Evolutionary conservation across 2,888 invertebrate species (phyloP).

Genomic region (Caenorhabditis sp.): DNA sequence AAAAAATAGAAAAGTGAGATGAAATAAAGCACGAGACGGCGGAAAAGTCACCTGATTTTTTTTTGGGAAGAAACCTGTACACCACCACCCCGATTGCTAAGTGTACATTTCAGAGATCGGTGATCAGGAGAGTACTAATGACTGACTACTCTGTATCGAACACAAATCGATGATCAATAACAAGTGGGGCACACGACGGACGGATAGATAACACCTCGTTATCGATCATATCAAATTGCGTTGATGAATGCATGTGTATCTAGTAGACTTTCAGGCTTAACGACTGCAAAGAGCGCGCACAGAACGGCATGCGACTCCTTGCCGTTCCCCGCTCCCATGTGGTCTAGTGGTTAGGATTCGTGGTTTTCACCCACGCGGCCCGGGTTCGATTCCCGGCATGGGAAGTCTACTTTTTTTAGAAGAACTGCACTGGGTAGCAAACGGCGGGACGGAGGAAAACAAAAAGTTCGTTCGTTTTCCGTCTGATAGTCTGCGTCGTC

Average conservation of each 20-base stretch:
- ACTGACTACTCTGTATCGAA: conserved; percentile 9
- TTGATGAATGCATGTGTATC: too few relatives aligned
- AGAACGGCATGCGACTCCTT: not conserved
- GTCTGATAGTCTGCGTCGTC: conserved; percentile 37
- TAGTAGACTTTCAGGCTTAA: not conserved
- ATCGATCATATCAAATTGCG: too few relatives aligned
- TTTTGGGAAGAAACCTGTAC: conserved; percentile 10
- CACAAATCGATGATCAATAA: conserved; percentile 16
- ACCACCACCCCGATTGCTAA: conserved; percentile 2
- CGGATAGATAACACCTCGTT: not conserved
- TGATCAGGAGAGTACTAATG: not conserved
- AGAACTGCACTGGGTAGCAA: not conserved
- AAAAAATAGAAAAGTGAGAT: not conserved
- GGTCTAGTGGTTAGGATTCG: conserved; percentile 79
- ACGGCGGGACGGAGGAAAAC: conserved; percentile 12
- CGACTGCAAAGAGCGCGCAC: not conserved
- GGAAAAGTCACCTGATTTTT: conserved; percentile 32
- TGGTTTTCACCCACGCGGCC: conserved; percentile 79
- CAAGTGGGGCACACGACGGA: not conserved
- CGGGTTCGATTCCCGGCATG: conserved; percentile 79
- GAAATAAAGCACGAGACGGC: not conserved
- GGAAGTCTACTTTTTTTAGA: conserved; percentile 45
- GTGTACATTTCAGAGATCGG: conserved; percentile 33
- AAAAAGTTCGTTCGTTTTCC: conserved; percentile 29
- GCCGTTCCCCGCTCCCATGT: conserved; percentile 65